These are phyloP conservation scores for Leptinotarsa texana DNA, from an alignment of 1,140 invertebrate genomes.

Conservation along the genomic window DNA sequence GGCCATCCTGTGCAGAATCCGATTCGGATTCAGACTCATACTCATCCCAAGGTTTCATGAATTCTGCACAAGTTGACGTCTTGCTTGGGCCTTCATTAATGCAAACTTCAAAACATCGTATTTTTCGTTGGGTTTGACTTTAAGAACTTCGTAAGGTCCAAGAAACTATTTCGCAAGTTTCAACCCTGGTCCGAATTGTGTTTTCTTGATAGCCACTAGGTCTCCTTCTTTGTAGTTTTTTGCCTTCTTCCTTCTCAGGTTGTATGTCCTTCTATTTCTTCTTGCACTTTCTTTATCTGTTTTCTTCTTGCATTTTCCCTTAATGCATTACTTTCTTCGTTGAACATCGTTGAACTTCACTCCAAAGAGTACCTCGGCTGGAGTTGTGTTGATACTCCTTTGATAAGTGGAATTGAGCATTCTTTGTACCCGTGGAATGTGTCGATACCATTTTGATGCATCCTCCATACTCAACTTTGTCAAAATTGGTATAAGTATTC, in stretches of 20 bases:
- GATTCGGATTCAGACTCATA: too few species aligned
- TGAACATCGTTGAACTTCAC: conserved; percentile 44
- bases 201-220: conserved; percentile 31
- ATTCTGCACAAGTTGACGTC: conserved; percentile 16
- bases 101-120: not conserved
- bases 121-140: not conserved
- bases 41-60: conserved; percentile 8
- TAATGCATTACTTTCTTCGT: conserved; percentile 37
- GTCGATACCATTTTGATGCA: conserved; percentile 47
- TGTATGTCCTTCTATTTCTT: conserved; percentile 47
- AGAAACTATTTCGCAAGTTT: conserved; percentile 18
- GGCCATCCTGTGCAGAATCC: not conserved
- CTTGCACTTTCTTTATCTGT: conserved; percentile 46
- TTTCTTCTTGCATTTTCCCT: conserved; percentile 41
- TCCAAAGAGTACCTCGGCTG: conserved; percentile 50
- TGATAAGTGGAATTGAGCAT: conserved; percentile 50
- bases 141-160: conserved; percentile 24
- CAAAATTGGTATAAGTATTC: conserved; percentile 44
- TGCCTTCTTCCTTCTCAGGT: conserved; percentile 33
- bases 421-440: conserved; percentile 45
- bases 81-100: not conserved
- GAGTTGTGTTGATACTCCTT: conserved; percentile 47
- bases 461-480: conserved; percentile 38
- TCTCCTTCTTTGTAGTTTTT: conserved; percentile 28
- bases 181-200: conserved; percentile 20